Evolutionary conservation across 2,113 vertebrate species (phyloP).

Genomic region (Hemicordylus capensis): DNA sequence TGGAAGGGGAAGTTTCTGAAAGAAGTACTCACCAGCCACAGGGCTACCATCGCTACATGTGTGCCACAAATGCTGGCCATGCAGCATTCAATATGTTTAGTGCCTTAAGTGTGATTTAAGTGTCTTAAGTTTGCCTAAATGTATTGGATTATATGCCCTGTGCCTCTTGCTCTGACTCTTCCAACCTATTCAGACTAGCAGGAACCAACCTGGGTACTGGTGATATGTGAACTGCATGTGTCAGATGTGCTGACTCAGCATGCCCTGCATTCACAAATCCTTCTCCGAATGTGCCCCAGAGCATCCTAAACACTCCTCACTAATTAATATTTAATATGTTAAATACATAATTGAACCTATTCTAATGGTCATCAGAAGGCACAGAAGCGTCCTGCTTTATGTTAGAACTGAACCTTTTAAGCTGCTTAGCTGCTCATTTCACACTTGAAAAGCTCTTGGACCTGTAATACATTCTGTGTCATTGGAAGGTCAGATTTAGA

Average conservation of each 20-base stretch:
- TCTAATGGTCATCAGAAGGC: background rate
- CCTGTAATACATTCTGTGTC: background rate
- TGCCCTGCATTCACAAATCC: background rate
- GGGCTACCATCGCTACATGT: background rate
- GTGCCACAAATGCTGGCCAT: background rate
- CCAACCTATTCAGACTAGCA: background rate
- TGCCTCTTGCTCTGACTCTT: background rate
- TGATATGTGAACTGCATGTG: background rate
- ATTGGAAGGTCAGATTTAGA: background rate
- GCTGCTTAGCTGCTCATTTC: background rate
- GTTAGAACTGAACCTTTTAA: background rate
- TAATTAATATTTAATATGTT: too few species aligned
- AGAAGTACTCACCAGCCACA: background rate
- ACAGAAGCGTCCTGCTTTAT: background rate
- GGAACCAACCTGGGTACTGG: background rate
- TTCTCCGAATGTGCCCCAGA: background rate
- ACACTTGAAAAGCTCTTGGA: background rate
- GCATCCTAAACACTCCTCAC: background rate
- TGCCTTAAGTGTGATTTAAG: background rate
- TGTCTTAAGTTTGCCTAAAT: background rate
- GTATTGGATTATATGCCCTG: background rate
- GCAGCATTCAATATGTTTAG: background rate
- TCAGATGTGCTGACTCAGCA: background rate
- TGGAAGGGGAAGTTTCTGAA: background rate
- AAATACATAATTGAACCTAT: background rate